Evolutionary conservation across 2,888 invertebrate genomes (phyloP), one percentile per base, ranked within the genome.

Genomic region (Lapara coniferarum): DNA sequence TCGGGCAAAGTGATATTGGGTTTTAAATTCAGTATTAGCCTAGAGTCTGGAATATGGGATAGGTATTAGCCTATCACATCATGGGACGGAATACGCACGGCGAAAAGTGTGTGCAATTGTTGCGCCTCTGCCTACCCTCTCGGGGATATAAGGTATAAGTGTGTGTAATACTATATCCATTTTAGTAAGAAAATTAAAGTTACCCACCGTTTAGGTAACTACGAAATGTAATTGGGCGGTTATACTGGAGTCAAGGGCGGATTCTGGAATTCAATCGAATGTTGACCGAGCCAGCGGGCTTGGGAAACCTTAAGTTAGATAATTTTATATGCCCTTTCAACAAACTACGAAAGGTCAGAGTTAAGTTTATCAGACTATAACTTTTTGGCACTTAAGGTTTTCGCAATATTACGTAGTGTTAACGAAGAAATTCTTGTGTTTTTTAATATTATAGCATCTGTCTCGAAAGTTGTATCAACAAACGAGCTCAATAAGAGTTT

Each of bases 161-260:
- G 25, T 25, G 25, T 25, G 25, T 25, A 37, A 37, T 37, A 37
- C 37, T 8, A 7, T 37, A 67, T 55, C 55, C 16, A 6, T 67
- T 55, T 8, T 6, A 55, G 6, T 8, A 13, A 12, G 16, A 55
- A 16, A 10, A 57, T 67, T n/a, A 14, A 37, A 59, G 4, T 59
- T 46, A 12, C 44, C 30, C 25, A n/a, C 14, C 25, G 58, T 6
- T 58, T 57, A 68, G n/a, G 30, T 52, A 59, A 68, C 59, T 37
- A 7, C 16, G 57, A 52, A 58, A 37, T 56, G 37, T 52, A 52
- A 30, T 66, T n/a, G 30, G 37, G 59, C 52, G 44, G 52, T 53
- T 63, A 30, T 55, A 19, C 55, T 19, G 13, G 44, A 63, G 68
- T 68, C 59, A 68, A 68, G 68, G 68, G 52, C 63, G 59, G 44